Conservation (phyloP, 1,140 invertebrate genomes). For the Phymastichus coffea region DNA sequence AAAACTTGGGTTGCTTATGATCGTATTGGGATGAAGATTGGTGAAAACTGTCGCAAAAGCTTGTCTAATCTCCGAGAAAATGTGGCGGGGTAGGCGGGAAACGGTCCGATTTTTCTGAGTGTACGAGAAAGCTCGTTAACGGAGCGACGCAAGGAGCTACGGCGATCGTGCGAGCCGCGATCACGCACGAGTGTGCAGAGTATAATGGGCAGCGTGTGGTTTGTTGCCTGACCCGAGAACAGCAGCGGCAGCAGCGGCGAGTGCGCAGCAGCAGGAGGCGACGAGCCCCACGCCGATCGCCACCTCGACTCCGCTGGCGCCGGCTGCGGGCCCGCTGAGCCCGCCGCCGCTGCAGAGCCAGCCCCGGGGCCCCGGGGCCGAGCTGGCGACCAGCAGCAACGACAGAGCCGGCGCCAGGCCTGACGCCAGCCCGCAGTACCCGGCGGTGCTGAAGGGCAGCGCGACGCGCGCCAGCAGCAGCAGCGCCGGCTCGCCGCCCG, state of each 20-base stretch:
- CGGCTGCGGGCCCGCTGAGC: constrained; percentile 57
- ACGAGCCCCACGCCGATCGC: constrained; percentile 39
- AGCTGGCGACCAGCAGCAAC: constrained; percentile 29
- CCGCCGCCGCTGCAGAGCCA: constrained; percentile 57
- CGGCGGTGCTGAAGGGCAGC: constrained; percentile 73
- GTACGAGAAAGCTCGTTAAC: no score
- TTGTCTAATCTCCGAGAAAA: no score
- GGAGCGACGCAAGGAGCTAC: no score
- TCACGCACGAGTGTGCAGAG: no score
- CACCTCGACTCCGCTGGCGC: constrained; percentile 42
- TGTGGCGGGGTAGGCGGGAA: no score
- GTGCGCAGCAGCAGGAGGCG: constrained; percentile 25
- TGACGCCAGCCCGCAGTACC: constrained; percentile 60
- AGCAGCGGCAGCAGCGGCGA: constrained; percentile 13
- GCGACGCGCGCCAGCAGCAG: constrained; percentile 8
- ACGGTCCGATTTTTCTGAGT: no score
- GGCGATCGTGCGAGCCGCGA: no score
- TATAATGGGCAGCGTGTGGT: no score
- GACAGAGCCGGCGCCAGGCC: constrained; percentile 44
- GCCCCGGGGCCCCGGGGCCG: constrained; percentile 40
- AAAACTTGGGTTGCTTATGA: no score
- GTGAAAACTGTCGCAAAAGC: no score
- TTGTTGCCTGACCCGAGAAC: no score
- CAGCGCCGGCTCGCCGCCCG: constrained; percentile 48
- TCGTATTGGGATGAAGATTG: no score